phyloP scores from a whole-genome alignment of 2,797 vertebrate species.

The Pteropus rufus region DNA sequence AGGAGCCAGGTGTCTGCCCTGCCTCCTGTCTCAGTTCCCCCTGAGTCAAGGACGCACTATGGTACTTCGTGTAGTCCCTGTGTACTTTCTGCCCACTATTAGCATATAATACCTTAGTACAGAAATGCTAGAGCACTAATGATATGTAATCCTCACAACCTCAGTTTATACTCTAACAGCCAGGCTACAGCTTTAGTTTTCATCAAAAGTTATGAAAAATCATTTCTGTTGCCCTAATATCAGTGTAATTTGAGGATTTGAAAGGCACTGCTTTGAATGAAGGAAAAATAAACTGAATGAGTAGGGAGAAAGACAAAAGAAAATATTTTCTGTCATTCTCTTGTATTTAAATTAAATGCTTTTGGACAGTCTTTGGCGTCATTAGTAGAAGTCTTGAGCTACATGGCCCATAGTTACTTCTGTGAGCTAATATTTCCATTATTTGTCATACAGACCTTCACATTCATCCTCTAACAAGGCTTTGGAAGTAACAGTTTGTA shows the following conservation, averaged over 20 bases:
- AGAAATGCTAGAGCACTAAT: neutral
- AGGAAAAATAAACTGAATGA: neutral
- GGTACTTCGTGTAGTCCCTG: neutral
- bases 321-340: neutral
- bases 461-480: neutral
- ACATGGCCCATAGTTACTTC: neutral
- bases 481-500: neutral
- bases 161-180: neutral
- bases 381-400: neutral
- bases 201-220: neutral
- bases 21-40: neutral
- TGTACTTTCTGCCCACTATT: neutral
- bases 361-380: neutral
- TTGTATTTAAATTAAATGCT: neutral
- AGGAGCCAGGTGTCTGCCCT: neutral
- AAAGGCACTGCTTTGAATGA: neutral
- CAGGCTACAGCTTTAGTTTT: neutral
- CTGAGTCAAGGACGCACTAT: neutral
- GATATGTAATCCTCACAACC: neutral
- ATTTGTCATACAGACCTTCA: neutral
- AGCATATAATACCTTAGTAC: neutral
- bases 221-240: neutral
- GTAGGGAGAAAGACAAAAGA: neutral
- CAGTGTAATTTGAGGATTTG: neutral
- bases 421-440: neutral